Base-by-base conservation (phyloP, 2,888 invertebrate genomes). In the Noctua pronuba region DNA sequence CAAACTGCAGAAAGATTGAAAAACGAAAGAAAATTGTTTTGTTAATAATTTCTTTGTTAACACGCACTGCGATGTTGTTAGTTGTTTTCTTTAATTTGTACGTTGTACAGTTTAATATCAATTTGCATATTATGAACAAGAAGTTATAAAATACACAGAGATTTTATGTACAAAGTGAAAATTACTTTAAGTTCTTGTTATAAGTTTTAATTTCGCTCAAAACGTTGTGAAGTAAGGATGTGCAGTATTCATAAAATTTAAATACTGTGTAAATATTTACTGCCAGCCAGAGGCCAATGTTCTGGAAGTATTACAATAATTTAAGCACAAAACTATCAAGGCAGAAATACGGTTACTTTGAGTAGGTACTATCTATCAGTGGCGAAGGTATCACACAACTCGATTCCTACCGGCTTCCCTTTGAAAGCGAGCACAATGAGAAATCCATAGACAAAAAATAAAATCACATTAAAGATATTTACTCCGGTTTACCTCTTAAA, bases 231-330 rank as follows among this genome's bases (percentile, higher is more conserved):
- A 64, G 24, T 46, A 64, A 74, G 60, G 81, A 64, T 55, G 75
- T 67, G 82, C 52, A 58, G 24, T 55, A 11, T 80, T 64, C 60
- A 64, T 77, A 44, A 70, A 79, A 70, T 79, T 71, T 52, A 10
- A 66, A 80, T 73, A 67, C n/a, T 60, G 67, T n/a, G 65, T 79
- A 79, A 79, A 71, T 71, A 71, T 72, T 72, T 80, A 44, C 62
- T 35, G 28, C 24, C 41, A 44, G 77, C 31, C 1, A 41, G 7
- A 60, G 8, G 8, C 8, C 1, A 62, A 41, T 35, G 31, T 62
- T 62, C 28, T 62, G 16, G 28, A 71, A 62, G 2, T 49, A 60
- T 60, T 35, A 44, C 21, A 38, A 38, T 49, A 49, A 60, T 79
- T 68, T 64, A 35, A 55, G 28, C 38, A 69, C 58, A 68, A 79